Conservation (phyloP, 2,888 invertebrate genomes). For the Pandemis cinnamomeana region DNA sequence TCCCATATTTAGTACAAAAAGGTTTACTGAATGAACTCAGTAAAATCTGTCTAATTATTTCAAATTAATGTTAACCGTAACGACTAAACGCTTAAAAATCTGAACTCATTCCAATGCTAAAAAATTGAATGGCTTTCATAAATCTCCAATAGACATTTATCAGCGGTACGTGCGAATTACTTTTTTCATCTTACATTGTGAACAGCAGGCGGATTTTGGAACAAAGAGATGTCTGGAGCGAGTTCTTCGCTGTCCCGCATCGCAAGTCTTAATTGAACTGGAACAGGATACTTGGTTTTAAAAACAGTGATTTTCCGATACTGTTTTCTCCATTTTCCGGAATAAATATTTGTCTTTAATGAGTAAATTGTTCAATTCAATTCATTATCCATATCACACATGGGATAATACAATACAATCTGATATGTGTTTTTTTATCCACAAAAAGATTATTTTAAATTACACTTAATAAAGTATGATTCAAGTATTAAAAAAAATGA, state of each 20-base stretch:
- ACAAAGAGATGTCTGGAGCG: slow-evolving; percentile 25
- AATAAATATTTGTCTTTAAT: no score
- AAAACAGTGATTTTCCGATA: background rate
- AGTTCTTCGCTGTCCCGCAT: background rate
- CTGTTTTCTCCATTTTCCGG: no score
- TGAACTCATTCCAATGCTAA: background rate
- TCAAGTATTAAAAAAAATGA: no score
- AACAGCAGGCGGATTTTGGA: slow-evolving; percentile 26
- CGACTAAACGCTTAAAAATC: background rate
- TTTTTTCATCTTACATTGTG: slow-evolving; percentile 30
- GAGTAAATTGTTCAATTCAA: no score
- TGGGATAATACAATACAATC: no score
- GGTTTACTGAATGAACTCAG: no score
- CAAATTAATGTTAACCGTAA: background rate
- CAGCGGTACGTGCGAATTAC: slow-evolving; percentile 22
- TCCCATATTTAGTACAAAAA: no score
- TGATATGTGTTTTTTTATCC: no score
- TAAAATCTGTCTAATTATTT: background rate
- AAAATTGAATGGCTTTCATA: slow-evolving; percentile 16
- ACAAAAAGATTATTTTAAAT: no score
- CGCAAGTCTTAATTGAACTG: slow-evolving; percentile 9
- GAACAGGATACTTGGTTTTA: slow-evolving; percentile 3
- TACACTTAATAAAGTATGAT: no score
- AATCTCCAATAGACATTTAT: slow-evolving; percentile 22
- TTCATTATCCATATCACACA: no score